Conservation (phyloP, 2,113 vertebrate genomes). For the Microcebus griseorufus region DNA sequence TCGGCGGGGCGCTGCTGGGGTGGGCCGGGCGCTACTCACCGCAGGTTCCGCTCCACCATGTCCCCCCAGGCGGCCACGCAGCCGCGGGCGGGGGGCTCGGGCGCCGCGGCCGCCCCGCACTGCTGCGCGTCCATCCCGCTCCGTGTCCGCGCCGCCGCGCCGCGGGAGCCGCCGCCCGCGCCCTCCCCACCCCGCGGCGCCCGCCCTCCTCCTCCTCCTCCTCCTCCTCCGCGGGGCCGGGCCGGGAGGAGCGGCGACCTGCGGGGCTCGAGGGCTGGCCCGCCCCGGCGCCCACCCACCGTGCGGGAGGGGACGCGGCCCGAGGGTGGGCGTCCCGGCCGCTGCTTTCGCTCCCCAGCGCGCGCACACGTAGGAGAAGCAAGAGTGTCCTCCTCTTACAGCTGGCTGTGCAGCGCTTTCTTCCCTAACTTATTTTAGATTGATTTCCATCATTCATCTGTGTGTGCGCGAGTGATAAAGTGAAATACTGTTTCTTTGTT, state of each 20-base stretch:
- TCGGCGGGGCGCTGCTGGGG: rapidly evolving
- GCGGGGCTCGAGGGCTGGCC: background rate
- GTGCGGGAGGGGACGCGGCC: background rate
- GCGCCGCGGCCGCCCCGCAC: background rate
- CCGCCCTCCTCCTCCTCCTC: background rate
- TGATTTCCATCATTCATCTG: background rate
- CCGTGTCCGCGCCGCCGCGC: background rate
- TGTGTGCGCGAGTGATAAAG: too few relatives aligned
- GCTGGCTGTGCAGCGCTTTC: background rate
- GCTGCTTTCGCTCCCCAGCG: too few relatives aligned
- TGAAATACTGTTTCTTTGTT: background rate
- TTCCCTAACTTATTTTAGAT: background rate
- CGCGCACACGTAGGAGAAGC: background rate
- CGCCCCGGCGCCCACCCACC: background rate
- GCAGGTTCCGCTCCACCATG: conserved; percentile 57
- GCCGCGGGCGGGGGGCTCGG: background rate
- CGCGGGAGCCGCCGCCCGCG: background rate
- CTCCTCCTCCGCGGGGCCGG: background rate
- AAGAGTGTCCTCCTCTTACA: background rate
- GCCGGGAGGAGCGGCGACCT: background rate
- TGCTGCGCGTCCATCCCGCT: background rate
- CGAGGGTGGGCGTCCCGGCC: background rate
- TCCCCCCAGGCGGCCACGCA: conserved; percentile 57
- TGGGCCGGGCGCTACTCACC: conserved; percentile 44
- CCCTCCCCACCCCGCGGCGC: background rate